Base-by-base conservation (phyloP, 1,140 invertebrate genomes). In the Drosophila burlai region DNA sequence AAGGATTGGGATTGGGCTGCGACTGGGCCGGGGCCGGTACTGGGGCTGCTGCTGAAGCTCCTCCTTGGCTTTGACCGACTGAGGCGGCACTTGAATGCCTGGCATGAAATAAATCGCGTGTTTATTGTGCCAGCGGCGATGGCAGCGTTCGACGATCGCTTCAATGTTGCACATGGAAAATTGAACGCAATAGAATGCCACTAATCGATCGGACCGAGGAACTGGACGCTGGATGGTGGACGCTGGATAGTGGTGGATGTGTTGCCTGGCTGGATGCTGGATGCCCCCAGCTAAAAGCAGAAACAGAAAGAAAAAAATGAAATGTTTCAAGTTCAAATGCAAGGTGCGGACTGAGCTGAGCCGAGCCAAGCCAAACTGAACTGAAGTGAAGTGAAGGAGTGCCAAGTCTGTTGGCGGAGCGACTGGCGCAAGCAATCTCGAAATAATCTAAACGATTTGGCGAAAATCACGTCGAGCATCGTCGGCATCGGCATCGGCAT, bases 371-470 rank as follows among this genome's bases (percentile, higher is more conserved):
- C 42, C 8, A 10, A 50, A 50, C 58, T 46, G 26, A 59, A 52
- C 49, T 31, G 36, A 40, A 47, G 2, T 47, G 43, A 46, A 73
- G 67, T 50, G 72, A 55, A 58, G 65, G 76, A 64, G 60, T 66
- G 76, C 47, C 74, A 46, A 76, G 52, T 42, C 42, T 38, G 15
- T 29, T 67, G 31, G 74, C 26, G 21, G 26, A 76, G 58, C 62
- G 75, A 75, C 83, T 83, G 85, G 85, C 85, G 85, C 85, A 90
- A 90, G 85, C 85, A 89, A 89, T 90, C 85, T 90, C 64, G 78
- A 90, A 90, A 90, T 90, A 90, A 90, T 90, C 85, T 90, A 90
- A 90, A 90, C 85, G 85, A 90, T 90, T 90, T 90, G 86, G 85
- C 82, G 72, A 90, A 90, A 90, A 90, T 90, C 85, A 90, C 85